These are phyloP conservation scores for Cotesia congregata DNA, from an alignment of 2,888 invertebrate species.

Conservation along the genomic window DNA sequence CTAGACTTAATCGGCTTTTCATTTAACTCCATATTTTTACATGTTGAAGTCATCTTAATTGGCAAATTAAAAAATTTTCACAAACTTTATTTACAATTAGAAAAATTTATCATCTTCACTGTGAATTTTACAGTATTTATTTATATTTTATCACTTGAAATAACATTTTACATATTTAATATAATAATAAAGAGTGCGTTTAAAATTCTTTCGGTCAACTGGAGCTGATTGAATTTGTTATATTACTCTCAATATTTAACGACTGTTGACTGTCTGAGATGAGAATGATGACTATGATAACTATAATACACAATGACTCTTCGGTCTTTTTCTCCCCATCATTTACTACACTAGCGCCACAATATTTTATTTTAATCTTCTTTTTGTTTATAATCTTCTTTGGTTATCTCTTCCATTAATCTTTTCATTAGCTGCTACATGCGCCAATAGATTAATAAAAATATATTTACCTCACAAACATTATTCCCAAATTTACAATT, in stretches of 20 bases:
- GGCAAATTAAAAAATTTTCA: background rate
- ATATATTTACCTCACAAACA: no score
- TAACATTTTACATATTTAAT: background rate
- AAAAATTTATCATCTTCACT: background rate
- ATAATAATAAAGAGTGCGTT: background rate
- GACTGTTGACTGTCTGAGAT: background rate
- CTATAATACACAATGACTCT: background rate
- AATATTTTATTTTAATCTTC: background rate
- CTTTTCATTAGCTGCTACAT: no score
- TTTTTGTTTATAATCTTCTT: slow-evolving; percentile 11
- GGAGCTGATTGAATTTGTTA: background rate
- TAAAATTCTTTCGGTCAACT: background rate
- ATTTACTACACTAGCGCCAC: slow-evolving; percentile 16
- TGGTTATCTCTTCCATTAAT: background rate
- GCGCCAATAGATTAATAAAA: no score
- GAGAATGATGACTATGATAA: background rate
- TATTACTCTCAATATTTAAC: background rate
- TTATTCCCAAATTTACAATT: no score
- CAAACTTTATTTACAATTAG: background rate
- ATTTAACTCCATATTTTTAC: background rate
- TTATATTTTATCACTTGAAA: background rate
- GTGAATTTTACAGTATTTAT: background rate
- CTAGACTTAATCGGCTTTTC: background rate
- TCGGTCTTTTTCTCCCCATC: slow-evolving; percentile 3
- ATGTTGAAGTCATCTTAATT: background rate